Evolutionary conservation across 1,140 invertebrate species (phyloP).

Genomic region (Macrobrachium nipponense): DNA sequence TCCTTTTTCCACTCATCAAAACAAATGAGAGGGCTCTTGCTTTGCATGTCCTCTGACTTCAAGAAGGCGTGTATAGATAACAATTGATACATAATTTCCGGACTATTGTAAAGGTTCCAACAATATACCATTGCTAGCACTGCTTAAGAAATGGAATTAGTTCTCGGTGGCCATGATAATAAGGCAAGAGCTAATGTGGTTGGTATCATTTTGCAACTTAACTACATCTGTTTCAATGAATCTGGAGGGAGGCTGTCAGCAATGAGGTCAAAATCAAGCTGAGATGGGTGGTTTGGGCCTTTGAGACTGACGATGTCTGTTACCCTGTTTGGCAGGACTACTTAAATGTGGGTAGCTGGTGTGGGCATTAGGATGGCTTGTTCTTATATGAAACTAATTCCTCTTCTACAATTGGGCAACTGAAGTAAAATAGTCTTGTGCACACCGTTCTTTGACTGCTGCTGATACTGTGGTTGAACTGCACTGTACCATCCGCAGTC

Average conservation of each 20-base stretch:
- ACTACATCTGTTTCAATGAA: slow-evolving; percentile 18
- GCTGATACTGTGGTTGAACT: not conserved
- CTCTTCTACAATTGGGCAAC: slow-evolving; percentile 14
- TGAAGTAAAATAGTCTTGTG: slow-evolving; percentile 2
- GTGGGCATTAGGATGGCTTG: not conserved
- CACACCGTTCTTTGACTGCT: slow-evolving; percentile 5
- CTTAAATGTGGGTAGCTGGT: not conserved
- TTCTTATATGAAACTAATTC: no score
- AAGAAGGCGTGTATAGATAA: slow-evolving; percentile 20
- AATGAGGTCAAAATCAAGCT: slow-evolving; percentile 1
- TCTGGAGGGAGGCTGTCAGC: slow-evolving; percentile 3
- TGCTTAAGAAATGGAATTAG: not conserved
- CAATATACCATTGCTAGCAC: slow-evolving; percentile 10
- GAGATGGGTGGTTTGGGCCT: not conserved
- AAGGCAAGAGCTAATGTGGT: not conserved
- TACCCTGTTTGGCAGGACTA: not conserved
- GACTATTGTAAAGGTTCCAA: slow-evolving; percentile 14
- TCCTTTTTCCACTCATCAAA: not conserved
- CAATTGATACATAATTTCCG: not conserved
- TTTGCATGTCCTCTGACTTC: slow-evolving; percentile 7
- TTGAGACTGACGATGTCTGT: not conserved
- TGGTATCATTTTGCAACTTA: not conserved
- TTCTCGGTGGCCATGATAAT: slow-evolving; percentile 4
- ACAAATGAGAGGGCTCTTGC: slow-evolving; percentile 28
- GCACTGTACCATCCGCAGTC: no score